These are phyloP conservation scores for Biston betularia DNA, from an alignment of 2,888 invertebrate species.

Conservation along the genomic window DNA sequence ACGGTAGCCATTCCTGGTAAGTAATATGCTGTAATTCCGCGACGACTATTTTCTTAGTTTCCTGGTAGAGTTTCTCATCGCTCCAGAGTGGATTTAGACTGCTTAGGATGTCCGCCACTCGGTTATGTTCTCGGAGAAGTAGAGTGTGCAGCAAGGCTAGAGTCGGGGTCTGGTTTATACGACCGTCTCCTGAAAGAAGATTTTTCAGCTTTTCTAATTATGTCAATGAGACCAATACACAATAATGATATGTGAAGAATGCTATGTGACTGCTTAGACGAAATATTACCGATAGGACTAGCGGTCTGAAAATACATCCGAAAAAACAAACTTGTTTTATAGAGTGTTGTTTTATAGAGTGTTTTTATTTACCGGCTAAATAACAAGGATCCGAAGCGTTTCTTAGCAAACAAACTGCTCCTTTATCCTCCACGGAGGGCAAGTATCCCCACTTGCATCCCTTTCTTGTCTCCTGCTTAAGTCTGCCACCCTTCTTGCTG, in stretches of 20 bases:
- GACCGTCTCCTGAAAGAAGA: constrained; percentile 72
- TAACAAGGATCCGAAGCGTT: constrained; percentile 78
- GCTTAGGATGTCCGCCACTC: constrained; percentile 79
- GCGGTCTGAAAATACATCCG: no score
- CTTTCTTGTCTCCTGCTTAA: constrained; percentile 66
- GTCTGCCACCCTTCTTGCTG: constrained; percentile 71
- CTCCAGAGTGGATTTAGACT: constrained; percentile 85
- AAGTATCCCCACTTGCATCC: constrained; percentile 67
- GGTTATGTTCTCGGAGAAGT: constrained; percentile 85
- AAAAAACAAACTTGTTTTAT: background rate
- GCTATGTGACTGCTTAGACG: background rate
- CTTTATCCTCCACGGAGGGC: constrained; percentile 74
- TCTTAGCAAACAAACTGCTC: constrained; percentile 70
- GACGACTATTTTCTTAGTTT: constrained; percentile 82
- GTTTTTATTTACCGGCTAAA: constrained; percentile 66
- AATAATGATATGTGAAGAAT: background rate
- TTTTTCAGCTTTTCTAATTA: no score
- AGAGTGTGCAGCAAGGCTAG: constrained; percentile 83
- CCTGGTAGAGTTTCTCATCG: constrained; percentile 86
- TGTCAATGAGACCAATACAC: background rate
- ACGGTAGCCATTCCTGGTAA: constrained; percentile 86
- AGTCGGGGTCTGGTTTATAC: constrained; percentile 85
- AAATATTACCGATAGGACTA: no score
- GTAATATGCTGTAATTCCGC: constrained; percentile 87
- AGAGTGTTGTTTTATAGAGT: background rate